Conservation (phyloP, 2,113 vertebrate species). For the Tamias sibiricus region DNA sequence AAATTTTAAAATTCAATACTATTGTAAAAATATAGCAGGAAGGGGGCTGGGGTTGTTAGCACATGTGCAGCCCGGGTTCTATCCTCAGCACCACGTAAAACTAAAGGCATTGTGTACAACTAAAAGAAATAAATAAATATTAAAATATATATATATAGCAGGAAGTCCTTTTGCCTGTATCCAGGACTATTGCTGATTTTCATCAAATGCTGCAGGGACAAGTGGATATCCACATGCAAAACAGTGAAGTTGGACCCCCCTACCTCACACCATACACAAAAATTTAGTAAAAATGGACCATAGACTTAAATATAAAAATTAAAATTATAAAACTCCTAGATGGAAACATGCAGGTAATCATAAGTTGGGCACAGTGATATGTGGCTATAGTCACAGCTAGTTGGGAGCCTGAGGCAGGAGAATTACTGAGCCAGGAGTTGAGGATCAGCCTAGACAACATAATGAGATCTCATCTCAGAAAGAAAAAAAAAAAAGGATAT, state of each 20-base stretch:
- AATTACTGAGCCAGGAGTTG: background rate
- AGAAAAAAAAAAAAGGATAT: background rate
- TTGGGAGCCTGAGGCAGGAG: background rate
- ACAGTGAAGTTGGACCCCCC: background rate
- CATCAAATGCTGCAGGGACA: background rate
- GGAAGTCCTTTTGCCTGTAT: background rate
- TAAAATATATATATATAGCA: too few relatives aligned
- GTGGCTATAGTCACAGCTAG: background rate
- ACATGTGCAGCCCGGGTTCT: too few relatives aligned
- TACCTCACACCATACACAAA: background rate
- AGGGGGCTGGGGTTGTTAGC: too few relatives aligned
- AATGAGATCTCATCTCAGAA: background rate
- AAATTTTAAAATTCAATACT: constrained; percentile 11
- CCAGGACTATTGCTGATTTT: background rate
- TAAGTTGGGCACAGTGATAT: too few relatives aligned
- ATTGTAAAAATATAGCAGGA: background rate
- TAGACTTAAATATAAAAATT: too few relatives aligned
- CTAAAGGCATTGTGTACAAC: too few relatives aligned
- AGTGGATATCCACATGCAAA: background rate
- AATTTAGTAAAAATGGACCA: too few relatives aligned
- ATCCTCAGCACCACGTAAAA: too few relatives aligned
- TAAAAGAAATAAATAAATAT: too few relatives aligned
- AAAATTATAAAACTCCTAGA: background rate
- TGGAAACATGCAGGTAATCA: background rate
- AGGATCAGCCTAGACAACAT: background rate